A percentile compares a stretch with the other conserved stretches of the same genome.
phyloP scores from a whole-genome alignment of 2,888 invertebrate genomes.

The Caenorhabditis plicata region DNA sequence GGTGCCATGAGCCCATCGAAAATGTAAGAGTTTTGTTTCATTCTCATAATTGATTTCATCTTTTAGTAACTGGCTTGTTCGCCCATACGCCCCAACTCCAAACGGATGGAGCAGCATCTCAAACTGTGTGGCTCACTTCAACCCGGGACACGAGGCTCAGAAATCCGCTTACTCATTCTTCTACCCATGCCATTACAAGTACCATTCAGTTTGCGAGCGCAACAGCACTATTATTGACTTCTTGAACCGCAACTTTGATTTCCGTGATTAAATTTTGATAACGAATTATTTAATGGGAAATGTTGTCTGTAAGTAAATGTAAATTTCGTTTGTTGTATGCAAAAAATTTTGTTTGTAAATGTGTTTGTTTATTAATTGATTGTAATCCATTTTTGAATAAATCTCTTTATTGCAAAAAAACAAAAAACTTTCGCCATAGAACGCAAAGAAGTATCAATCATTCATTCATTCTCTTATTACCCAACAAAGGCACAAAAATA shows the following conservation, averaged over 20 bases:
- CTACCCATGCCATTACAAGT: constrained; percentile 35
- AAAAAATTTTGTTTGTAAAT: no score
- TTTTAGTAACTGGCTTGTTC: constrained; percentile 41
- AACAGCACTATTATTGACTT: constrained; percentile 36
- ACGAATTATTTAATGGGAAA: neutral
- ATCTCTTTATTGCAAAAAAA: no score
- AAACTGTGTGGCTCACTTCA: constrained; percentile 44
- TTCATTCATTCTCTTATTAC: no score
- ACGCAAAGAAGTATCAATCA: no score
- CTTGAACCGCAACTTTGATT: constrained; percentile 25
- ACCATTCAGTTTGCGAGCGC: constrained; percentile 38
- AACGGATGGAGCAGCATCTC: constrained; percentile 40
- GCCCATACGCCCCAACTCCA: constrained; percentile 26
- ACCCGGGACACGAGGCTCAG: constrained; percentile 12
- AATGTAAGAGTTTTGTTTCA: constrained; percentile 9
- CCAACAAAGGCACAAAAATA: no score
- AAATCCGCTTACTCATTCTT: constrained; percentile 28
- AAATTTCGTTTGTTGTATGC: no score
- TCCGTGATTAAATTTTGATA: constrained; percentile 9
- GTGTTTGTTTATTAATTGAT: no score
- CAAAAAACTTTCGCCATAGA: no score
- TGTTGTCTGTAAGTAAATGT: neutral
- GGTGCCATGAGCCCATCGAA: constrained; percentile 24
- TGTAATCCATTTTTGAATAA: no score
- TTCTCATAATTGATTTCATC: neutral